Conservation (phyloP, 2,888 invertebrate genomes). For the Aspidiotus rigidus region DNA sequence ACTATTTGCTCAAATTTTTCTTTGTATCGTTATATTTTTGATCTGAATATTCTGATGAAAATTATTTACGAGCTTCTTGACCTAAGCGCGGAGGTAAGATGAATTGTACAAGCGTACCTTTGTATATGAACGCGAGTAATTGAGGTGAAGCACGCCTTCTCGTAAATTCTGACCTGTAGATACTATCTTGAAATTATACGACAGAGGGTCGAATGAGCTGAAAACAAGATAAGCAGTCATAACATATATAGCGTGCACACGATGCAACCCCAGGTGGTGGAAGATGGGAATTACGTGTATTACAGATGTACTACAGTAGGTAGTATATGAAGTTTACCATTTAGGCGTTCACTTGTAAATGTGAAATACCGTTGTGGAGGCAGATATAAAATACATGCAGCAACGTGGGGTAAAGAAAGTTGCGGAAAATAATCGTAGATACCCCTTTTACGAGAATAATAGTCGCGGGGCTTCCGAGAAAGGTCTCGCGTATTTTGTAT, state of each 20-base stretch:
- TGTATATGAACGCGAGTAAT: neutral
- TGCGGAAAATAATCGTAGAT: neutral
- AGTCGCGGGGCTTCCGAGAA: neutral
- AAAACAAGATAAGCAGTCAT: neutral
- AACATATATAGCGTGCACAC: neutral
- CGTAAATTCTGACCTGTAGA: slow-evolving; percentile 2
- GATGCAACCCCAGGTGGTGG: slow-evolving; percentile 4
- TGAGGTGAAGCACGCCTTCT: neutral
- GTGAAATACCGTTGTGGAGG: no score
- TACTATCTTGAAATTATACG: neutral
- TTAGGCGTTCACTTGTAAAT: no score
- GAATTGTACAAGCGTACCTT: neutral
- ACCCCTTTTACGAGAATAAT: neutral
- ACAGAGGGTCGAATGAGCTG: neutral
- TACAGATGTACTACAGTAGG: neutral
- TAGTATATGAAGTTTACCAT: neutral
- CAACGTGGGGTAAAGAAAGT: neutral
- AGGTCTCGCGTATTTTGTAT: neutral
- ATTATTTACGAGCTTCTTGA: no score
- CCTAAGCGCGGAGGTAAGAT: no score
- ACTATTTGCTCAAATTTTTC: no score
- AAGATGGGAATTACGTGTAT: neutral
- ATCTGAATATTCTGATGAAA: no score
- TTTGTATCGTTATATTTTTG: no score
- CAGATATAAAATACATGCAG: no score